Evolutionary conservation across 2,797 vertebrate genomes (phyloP).

Genomic region (Coregonus sp.): DNA sequence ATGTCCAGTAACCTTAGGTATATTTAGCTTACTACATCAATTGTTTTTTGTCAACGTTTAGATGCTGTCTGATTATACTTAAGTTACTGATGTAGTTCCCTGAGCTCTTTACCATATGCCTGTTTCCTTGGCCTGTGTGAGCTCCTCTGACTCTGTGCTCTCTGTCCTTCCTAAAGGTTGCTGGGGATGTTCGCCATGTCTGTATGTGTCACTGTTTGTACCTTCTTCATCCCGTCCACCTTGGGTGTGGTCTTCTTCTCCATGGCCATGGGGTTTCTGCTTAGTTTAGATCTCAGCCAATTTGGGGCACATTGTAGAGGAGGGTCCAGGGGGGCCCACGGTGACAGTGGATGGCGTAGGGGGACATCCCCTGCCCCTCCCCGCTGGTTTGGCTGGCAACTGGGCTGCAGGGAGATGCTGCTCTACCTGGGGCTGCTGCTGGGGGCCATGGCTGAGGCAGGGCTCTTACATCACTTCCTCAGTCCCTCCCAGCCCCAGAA

Average conservation of each 20-base stretch:
- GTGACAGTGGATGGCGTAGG: slow-evolving; percentile 44
- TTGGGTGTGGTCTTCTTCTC: slow-evolving; percentile 90
- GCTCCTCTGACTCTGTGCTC: slow-evolving; percentile 1
- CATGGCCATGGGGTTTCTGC: slow-evolving; percentile 88
- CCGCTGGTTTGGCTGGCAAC: slow-evolving; percentile 52
- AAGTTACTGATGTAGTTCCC: not conserved
- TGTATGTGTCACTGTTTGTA: slow-evolving; percentile 78
- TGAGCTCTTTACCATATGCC: not conserved
- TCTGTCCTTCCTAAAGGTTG: slow-evolving; percentile 76
- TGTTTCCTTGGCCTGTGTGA: not conserved
- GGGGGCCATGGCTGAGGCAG: slow-evolving; percentile 81
- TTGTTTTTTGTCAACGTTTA: not conserved
- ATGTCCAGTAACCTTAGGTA: slow-evolving; percentile 94
- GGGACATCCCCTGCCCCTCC: slow-evolving; percentile 46
- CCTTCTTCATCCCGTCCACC: slow-evolving; percentile 91
- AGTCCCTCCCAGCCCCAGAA: slow-evolving; percentile 63
- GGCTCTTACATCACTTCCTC: slow-evolving; percentile 85
- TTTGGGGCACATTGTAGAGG: slow-evolving; percentile 67
- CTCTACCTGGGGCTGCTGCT: slow-evolving; percentile 79
- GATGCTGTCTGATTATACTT: not conserved
- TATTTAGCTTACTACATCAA: not conserved
- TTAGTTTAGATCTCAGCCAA: slow-evolving; percentile 92
- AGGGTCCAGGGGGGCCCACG: slow-evolving; percentile 41
- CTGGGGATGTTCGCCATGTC: slow-evolving; percentile 90
- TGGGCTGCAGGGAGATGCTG: slow-evolving; percentile 80